Percentiles rank a stretch among this genome's conserved stretches.
phyloP scores from a whole-genome alignment of 2,797 vertebrate genomes.

The Platyrinchus mystaceus region DNA sequence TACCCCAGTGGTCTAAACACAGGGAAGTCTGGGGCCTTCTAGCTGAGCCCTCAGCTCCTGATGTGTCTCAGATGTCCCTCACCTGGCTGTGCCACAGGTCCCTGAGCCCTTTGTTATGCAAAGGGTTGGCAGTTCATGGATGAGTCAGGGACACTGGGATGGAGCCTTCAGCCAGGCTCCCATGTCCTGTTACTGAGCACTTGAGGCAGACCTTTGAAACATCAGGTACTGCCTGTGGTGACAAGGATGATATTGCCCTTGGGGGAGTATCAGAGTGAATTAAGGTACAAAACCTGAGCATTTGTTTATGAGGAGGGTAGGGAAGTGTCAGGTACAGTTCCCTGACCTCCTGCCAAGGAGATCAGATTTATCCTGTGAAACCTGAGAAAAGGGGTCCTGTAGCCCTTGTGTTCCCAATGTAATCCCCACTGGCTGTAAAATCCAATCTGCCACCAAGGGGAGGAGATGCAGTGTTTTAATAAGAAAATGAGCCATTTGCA shows the following conservation, averaged over 20 bases:
- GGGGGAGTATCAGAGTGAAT: not conserved
- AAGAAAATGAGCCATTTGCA: conserved; percentile 38
- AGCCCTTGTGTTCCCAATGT: not conserved
- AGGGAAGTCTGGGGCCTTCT: not conserved
- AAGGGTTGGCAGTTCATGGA: not conserved
- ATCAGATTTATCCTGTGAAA: not conserved
- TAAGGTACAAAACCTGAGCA: not conserved
- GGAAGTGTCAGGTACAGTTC: not conserved
- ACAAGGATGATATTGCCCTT: not conserved
- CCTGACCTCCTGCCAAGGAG: not conserved
- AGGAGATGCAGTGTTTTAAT: conserved; percentile 57
- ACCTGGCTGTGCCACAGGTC: not conserved
- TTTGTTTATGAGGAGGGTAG: not conserved
- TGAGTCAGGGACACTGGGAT: not conserved
- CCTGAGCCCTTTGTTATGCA: not conserved
- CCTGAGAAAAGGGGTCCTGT: not conserved
- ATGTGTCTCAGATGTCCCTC: not conserved
- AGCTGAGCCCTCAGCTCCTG: not conserved
- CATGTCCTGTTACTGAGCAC: fast-evolving
- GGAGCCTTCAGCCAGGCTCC: not conserved
- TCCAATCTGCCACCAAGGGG: conserved; percentile 5
- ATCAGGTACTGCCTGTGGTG: not conserved
- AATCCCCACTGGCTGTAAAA: conserved; percentile 17
- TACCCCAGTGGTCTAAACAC: not conserved
- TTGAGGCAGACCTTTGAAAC: not conserved